A percentile compares a stretch with the other conserved stretches of the same genome.
Conservation (phyloP, 2,888 invertebrate genomes). For the Acheta domesticus region DNA sequence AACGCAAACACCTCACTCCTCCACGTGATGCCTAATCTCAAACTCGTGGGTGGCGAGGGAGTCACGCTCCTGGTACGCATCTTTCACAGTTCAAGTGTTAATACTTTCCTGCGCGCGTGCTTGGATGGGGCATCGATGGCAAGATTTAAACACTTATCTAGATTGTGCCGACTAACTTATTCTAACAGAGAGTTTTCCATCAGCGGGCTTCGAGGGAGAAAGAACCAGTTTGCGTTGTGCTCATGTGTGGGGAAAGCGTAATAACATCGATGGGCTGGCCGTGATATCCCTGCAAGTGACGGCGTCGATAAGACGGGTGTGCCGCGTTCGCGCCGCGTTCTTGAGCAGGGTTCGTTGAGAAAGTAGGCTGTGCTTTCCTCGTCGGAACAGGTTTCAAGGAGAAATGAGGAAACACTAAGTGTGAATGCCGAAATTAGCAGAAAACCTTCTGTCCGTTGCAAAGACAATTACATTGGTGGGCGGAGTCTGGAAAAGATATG, state of each 20-base stretch:
- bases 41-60: too few relatives aligned
- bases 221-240: background rate
- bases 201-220: background rate
- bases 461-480: too few relatives aligned
- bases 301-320: background rate
- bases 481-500: too few relatives aligned
- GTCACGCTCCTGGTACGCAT: too few relatives aligned
- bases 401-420: background rate
- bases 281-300: background rate
- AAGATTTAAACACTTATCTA: too few relatives aligned
- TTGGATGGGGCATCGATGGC: too few relatives aligned
- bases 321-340: constrained; percentile 4
- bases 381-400: background rate
- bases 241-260: background rate
- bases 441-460: background rate
- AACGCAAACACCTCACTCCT: too few relatives aligned
- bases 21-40: too few relatives aligned
- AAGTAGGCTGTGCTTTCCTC: background rate
- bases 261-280: background rate
- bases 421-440: background rate
- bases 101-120: too few relatives aligned
- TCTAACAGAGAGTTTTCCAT: background rate
- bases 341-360: background rate
- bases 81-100: too few relatives aligned
- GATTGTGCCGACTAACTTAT: too few relatives aligned